phyloP scores from a whole-genome alignment of 2,888 invertebrate species.

The Epinotia demarniana region DNA sequence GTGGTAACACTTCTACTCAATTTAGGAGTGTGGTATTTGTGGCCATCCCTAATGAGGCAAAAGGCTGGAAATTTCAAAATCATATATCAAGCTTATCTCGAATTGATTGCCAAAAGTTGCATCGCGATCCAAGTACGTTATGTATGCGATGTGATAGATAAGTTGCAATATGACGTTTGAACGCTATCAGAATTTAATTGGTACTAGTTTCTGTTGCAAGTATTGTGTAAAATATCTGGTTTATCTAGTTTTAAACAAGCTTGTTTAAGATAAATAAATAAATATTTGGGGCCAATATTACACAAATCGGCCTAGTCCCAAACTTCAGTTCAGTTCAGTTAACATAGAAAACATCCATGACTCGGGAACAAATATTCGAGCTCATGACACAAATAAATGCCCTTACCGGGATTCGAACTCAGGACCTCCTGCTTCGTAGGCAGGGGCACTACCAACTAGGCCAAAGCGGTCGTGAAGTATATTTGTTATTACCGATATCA shows the following conservation, averaged over 20 bases:
- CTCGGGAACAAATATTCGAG: too few relatives aligned
- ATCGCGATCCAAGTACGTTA: slow-evolving; percentile 5
- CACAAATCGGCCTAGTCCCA: too few relatives aligned
- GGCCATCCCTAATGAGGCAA: slow-evolving; percentile 34
- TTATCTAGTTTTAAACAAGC: slow-evolving; percentile 13
- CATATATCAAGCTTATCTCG: slow-evolving; percentile 23
- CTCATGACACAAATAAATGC: too few relatives aligned
- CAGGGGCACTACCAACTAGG: too few relatives aligned
- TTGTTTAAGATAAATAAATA: background rate
- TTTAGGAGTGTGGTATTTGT: slow-evolving; percentile 39
- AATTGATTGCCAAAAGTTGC: slow-evolving; percentile 31
- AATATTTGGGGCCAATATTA: too few relatives aligned
- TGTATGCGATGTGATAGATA: slow-evolving; percentile 36
- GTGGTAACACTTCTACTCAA: slow-evolving; percentile 47
- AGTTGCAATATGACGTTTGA: slow-evolving; percentile 26
- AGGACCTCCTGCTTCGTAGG: too few relatives aligned
- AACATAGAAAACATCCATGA: too few relatives aligned
- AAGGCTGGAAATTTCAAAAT: slow-evolving; percentile 36
- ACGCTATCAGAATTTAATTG: slow-evolving; percentile 36
- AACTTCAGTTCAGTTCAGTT: too few relatives aligned
- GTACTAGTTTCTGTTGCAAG: slow-evolving; percentile 27
- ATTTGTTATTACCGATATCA: background rate
- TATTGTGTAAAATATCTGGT: slow-evolving; percentile 32
- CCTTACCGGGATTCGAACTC: too few relatives aligned
- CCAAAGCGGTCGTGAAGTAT: background rate